Percentiles rank a stretch among this genome's conserved stretches.
Evolutionary conservation across 1,140 invertebrate genomes (phyloP).

Genomic region (Bombus impatiens): DNA sequence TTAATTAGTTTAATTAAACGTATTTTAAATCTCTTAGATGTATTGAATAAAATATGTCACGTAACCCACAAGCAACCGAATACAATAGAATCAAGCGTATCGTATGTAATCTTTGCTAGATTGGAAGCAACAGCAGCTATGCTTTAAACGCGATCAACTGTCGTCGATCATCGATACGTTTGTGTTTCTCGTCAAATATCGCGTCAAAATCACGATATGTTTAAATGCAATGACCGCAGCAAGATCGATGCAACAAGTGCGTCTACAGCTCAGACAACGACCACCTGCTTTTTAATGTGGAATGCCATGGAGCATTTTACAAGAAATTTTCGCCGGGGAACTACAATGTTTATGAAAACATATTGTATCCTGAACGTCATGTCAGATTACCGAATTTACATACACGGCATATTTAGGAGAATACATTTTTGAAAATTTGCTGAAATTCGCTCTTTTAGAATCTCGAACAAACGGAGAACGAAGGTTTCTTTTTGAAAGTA

Average conservation of each 20-base stretch:
- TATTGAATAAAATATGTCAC: not conserved
- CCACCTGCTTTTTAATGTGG: not conserved
- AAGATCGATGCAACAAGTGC: constrained; percentile 62
- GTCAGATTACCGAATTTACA: not conserved
- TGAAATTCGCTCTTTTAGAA: not conserved
- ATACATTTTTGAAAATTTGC: not conserved
- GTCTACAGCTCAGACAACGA: constrained; percentile 21
- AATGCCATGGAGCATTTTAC: not conserved
- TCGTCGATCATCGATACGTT: not conserved
- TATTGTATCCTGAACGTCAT: not conserved
- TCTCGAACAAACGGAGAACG: not conserved
- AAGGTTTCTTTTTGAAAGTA: too few relatives aligned
- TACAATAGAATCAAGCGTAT: not conserved
- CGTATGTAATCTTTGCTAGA: not conserved
- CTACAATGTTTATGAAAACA: not conserved
- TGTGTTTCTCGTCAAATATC: not conserved
- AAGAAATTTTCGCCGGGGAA: too few relatives aligned
- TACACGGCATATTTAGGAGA: not conserved
- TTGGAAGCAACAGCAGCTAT: not conserved
- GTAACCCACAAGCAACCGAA: too few relatives aligned
- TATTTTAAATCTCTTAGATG: too few relatives aligned
- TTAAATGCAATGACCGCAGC: constrained; percentile 31
- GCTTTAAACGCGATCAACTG: not conserved
- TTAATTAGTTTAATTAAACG: not conserved
- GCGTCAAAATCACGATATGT: constrained; percentile 25